Evolutionary conservation across 2,888 invertebrate species (phyloP).

Genomic region (Amphipyra tragopoginis): DNA sequence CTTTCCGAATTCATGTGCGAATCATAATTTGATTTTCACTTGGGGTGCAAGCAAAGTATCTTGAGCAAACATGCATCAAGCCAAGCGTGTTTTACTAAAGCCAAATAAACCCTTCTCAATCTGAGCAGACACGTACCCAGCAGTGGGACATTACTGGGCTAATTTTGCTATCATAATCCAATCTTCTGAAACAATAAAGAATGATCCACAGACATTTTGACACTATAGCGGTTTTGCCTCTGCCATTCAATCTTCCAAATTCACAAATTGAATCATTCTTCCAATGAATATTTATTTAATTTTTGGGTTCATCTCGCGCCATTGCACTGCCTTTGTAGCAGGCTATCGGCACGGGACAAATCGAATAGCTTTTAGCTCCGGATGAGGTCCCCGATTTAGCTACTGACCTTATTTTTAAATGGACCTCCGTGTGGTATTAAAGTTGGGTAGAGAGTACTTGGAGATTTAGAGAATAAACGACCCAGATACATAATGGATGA

Average conservation of each 20-base stretch:
- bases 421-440: slow-evolving; percentile 41
- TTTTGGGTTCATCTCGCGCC: slow-evolving; percentile 35
- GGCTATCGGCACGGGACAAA: slow-evolving; percentile 24
- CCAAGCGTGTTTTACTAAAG: no score
- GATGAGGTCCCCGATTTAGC: slow-evolving; percentile 30
- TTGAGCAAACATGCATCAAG: no score
- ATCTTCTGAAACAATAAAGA: no score
- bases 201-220: no score
- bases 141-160: no score
- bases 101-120: no score
- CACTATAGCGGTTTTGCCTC: slow-evolving; percentile 1
- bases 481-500: slow-evolving; percentile 58
- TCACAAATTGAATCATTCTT: slow-evolving; percentile 35
- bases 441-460: slow-evolving; percentile 36
- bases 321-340: slow-evolving; percentile 29
- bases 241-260: slow-evolving; percentile 27
- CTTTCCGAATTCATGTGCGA: no score
- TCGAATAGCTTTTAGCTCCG: slow-evolving; percentile 46
- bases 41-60: no score
- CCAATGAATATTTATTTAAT: slow-evolving; percentile 49
- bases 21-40: no score
- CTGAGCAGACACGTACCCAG: no score
- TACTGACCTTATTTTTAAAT: slow-evolving; percentile 58
- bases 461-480: slow-evolving; percentile 52
- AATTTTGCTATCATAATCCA: no score